phyloP scores from a whole-genome alignment of 2,113 vertebrate species.

The Brachypteracias leptosomus region DNA sequence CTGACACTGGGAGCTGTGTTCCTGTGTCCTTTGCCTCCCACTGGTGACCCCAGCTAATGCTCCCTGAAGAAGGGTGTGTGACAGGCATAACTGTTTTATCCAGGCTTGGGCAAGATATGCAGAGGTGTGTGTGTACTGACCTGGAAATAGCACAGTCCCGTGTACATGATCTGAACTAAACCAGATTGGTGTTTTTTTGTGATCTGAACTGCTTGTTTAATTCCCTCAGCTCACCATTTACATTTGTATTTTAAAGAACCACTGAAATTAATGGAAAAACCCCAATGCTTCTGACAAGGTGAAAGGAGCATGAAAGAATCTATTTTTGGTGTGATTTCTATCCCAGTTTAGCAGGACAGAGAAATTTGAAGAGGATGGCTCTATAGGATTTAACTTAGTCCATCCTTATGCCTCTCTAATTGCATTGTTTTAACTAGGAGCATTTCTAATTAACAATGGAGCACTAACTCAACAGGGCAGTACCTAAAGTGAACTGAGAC shows the following conservation, averaged over 20 bases:
- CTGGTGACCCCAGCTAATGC: neutral
- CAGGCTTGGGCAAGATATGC: neutral
- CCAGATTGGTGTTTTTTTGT: neutral
- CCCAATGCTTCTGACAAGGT: neutral
- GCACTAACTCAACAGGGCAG: neutral
- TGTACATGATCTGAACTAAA: neutral
- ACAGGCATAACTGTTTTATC: neutral
- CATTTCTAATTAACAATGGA: neutral
- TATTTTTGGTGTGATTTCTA: neutral
- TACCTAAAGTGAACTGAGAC: neutral
- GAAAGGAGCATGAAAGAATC: neutral
- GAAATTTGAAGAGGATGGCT: neutral
- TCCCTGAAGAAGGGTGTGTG: neutral
- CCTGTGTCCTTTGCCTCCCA: neutral
- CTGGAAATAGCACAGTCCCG: neutral
- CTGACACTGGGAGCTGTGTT: neutral
- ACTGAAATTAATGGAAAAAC: neutral
- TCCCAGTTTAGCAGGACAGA: neutral
- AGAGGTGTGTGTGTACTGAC: accelerated
- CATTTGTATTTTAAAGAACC: neutral
- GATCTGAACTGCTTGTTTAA: neutral
- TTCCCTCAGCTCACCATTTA: neutral
- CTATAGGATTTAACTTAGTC: neutral
- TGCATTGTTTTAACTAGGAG: neutral
- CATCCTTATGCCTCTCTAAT: neutral